These are phyloP conservation scores for Gryllus longicercus DNA, from an alignment of 2,888 invertebrate species.

Conservation along the genomic window DNA sequence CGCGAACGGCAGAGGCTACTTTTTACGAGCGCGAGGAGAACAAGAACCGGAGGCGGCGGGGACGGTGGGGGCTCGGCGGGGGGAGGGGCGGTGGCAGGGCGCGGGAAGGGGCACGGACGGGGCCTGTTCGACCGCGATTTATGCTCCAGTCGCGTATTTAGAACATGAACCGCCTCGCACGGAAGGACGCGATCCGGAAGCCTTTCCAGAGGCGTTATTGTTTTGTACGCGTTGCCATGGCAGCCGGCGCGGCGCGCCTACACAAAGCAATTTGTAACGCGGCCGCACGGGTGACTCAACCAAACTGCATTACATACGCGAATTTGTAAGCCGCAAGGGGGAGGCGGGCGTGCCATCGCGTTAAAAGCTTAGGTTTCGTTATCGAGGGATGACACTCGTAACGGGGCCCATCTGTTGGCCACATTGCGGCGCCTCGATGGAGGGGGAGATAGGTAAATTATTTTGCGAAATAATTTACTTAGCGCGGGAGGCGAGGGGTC, in stretches of 20 bases:
- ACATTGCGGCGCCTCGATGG: neutral
- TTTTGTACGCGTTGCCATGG: neutral
- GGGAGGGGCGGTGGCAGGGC: neutral
- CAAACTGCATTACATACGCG: neutral
- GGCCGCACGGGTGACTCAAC: neutral
- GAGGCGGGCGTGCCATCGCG: neutral
- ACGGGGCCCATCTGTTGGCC: neutral
- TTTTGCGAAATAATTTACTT: constrained; percentile 7
- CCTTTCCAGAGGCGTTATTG: neutral
- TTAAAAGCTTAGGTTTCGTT: constrained; percentile 17
- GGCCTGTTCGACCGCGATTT: neutral
- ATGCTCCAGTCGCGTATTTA: neutral
- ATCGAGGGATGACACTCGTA: constrained; percentile 17
- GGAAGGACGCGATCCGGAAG: neutral
- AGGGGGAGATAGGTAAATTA: constrained; percentile 17
- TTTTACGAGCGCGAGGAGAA: constrained; percentile 5
- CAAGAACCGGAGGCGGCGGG: neutral
- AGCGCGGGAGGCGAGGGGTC: neutral
- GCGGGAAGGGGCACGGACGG: neutral
- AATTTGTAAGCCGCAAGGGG: neutral
- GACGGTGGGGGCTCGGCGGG: neutral
- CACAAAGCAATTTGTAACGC: constrained; percentile 10
- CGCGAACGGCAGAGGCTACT: neutral
- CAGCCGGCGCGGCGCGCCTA: neutral
- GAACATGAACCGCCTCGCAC: constrained; percentile 4